Percentiles rank a stretch among this genome's conserved stretches.
phyloP scores from a whole-genome alignment of 2,113 vertebrate species.

The Dascyllus trimaculatus region DNA sequence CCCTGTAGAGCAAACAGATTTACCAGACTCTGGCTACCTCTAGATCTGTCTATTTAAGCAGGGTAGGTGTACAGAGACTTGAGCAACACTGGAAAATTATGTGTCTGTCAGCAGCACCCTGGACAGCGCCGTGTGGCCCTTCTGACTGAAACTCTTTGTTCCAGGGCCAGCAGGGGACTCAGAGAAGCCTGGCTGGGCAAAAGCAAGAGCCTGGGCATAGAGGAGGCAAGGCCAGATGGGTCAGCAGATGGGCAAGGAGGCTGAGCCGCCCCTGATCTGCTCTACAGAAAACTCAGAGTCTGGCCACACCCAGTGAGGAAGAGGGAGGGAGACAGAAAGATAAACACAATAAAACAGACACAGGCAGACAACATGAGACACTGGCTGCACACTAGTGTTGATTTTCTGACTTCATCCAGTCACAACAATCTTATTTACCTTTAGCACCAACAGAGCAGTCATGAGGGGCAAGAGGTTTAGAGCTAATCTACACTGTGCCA shows the following conservation, averaged over 20 bases:
- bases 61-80: conserved; percentile 59
- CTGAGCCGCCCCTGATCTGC: conserved; percentile 82
- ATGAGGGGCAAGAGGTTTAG: conserved; percentile 45
- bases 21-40: conserved; percentile 35
- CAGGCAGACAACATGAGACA: not conserved
- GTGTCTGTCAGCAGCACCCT: conserved; percentile 81
- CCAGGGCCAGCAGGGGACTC: conserved; percentile 62
- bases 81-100: conserved; percentile 59
- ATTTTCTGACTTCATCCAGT: conserved; percentile 21
- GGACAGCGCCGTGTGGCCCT: conserved; percentile 79
- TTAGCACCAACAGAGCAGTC: conserved; percentile 29
- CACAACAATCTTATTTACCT: conserved; percentile 38
- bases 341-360: conserved; percentile 14
- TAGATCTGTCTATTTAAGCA: conserved; percentile 53
- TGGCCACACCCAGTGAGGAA: conserved; percentile 66
- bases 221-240: conserved; percentile 89
- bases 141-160: conserved; percentile 78
- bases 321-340: conserved; percentile 33
- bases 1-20: conserved; percentile 47
- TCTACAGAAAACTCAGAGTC: conserved; percentile 77
- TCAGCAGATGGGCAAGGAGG: conserved; percentile 91
- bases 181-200: conserved; percentile 58
- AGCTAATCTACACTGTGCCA: conserved; percentile 45
- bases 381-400: not conserved
- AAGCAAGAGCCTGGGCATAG: conserved; percentile 59